These are phyloP conservation scores for Xanthia icteritia DNA, from an alignment of 2,888 invertebrate species.

Conservation along the genomic window DNA sequence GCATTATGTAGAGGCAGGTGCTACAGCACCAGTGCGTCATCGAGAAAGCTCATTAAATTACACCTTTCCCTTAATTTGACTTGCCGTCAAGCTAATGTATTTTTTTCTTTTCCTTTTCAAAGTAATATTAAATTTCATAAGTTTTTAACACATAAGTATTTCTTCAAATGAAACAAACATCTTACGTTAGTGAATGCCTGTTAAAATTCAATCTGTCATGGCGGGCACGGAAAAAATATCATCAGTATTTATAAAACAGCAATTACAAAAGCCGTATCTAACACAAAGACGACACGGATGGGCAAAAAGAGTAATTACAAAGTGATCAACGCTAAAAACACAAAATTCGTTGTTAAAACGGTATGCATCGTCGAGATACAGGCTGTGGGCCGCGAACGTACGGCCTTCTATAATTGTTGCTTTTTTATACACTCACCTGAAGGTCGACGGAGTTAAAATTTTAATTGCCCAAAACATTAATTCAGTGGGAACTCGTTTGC, in stretches of 20 bases:
- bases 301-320: slow-evolving; percentile 59
- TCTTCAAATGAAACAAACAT: slow-evolving; percentile 27
- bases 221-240: slow-evolving; percentile 46
- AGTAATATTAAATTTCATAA: slow-evolving; percentile 27
- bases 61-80: slow-evolving; percentile 45
- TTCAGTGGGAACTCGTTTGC: slow-evolving; percentile 64
- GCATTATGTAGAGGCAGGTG: slow-evolving; percentile 43
- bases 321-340: slow-evolving; percentile 55
- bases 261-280: slow-evolving; percentile 52
- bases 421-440: slow-evolving; percentile 66
- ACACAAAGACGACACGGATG: slow-evolving; percentile 51
- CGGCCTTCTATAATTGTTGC: slow-evolving; percentile 68
- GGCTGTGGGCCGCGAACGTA: slow-evolving; percentile 36
- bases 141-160: slow-evolving; percentile 1
- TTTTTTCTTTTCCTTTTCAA: slow-evolving; percentile 23
- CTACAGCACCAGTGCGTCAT: slow-evolving; percentile 28
- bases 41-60: slow-evolving; percentile 40
- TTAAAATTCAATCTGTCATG: slow-evolving; percentile 49
- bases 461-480: slow-evolving; percentile 70
- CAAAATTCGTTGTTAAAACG: slow-evolving; percentile 51
- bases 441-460: slow-evolving; percentile 70
- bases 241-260: slow-evolving; percentile 44
- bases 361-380: slow-evolving; percentile 51
- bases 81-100: slow-evolving; percentile 33
- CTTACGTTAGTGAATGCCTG: slow-evolving; percentile 38